Evolutionary conservation across 2,797 vertebrate genomes (phyloP), one percentile per base, ranked within the genome.

Genomic region (Enteromius viviparus): DNA sequence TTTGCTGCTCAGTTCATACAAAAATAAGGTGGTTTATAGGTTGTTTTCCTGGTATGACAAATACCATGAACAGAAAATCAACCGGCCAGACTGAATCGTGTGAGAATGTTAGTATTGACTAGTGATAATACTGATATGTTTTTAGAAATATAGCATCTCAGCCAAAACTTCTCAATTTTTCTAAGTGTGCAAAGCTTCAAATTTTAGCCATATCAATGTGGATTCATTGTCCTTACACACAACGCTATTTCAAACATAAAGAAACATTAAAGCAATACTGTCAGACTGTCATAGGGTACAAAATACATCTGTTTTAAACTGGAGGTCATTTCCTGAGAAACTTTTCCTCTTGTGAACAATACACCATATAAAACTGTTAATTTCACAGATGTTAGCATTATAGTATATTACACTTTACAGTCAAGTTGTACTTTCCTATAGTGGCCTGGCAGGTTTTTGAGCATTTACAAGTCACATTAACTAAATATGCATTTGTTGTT

Each of bases 31-130:
- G 64, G 64, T 81, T 72, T 76, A 76, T 58, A 75, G 32, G 34
- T 66, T 62, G 23, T 65, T 53, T 78, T 81, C 19, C 47, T 47
- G 47, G 21, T 55, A 47, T 84, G 49, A 32, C 5, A 62, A 42
- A 66, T 76, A 29, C 8, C 37, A 78, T 12, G n/a, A 82, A 34
- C 26, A 40, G 11, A 26, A 70, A 17, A 5, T 37, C 34, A 66
- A 37, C 34, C 8, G 23, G 11, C 49, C 42, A 81, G 15, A 68
- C 3, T 58, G 21, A 62, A 76, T 65, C 34, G 45, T 60, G 74
- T 45, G 71, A 53, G 51, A 86, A 76, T 60, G 78, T 85, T 84
- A 80, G 79, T 84, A 80, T 84, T 62, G n/a, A 76, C 49, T 45
- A 55, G 21, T 40, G 34, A 23, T 58, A 82, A 82, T 76, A 82